Evolutionary conservation across 1,140 invertebrate genomes (phyloP).

Genomic region (Eumeta japonica): DNA sequence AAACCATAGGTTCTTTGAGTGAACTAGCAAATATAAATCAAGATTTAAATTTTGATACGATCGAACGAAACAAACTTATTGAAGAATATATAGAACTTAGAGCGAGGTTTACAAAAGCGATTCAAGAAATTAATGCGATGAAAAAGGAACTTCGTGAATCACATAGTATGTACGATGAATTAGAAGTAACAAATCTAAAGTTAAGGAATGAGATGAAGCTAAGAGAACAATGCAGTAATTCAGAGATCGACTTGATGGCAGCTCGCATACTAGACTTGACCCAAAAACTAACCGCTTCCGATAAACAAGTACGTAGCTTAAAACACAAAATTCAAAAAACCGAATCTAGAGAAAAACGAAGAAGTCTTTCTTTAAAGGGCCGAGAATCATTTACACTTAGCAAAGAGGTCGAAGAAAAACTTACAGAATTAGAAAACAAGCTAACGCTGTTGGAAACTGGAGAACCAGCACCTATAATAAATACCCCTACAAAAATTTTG

Average conservation of each 20-base stretch:
- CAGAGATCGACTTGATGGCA: constrained; percentile 77
- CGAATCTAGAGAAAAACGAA: constrained; percentile 73
- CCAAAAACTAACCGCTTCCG: constrained; percentile 74
- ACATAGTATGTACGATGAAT: constrained; percentile 73
- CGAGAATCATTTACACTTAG: constrained; percentile 75
- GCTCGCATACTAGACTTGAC: constrained; percentile 83
- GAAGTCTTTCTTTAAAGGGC: constrained; percentile 79
- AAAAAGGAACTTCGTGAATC: constrained; percentile 79
- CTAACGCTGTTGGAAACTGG: constrained; percentile 65
- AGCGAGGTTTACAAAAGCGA: constrained; percentile 76
- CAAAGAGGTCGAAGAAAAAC: constrained; percentile 80
- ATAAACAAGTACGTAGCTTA: constrained; percentile 75
- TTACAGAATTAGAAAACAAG: constrained; percentile 76
- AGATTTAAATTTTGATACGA: constrained; percentile 69
- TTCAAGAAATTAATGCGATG: constrained; percentile 78
- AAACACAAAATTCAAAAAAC: constrained; percentile 78
- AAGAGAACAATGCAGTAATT: constrained; percentile 67
- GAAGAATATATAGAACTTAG: constrained; percentile 78
- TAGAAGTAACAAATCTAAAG: constrained; percentile 74
- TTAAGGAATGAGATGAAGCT: constrained; percentile 71
- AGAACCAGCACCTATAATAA: constrained; percentile 43
- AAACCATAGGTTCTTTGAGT: constrained; percentile 75
- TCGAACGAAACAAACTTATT: constrained; percentile 75
- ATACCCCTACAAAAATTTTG: constrained; percentile 52
- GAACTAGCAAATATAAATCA: constrained; percentile 78